Evolutionary conservation across 1,140 invertebrate genomes (phyloP).

Genomic region (Globodera ellingtonae): DNA sequence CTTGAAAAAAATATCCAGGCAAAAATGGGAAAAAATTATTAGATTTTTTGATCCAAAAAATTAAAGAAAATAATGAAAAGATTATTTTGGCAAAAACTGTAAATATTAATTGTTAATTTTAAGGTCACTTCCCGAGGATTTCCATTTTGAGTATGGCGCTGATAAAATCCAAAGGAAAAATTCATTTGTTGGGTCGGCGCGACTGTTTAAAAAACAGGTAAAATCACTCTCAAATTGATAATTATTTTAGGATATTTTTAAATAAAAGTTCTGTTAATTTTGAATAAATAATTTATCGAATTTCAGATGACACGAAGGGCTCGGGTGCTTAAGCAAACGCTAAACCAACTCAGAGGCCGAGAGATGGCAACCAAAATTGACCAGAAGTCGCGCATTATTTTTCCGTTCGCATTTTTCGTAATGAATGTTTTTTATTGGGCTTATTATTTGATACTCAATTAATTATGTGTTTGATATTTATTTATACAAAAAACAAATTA

Average conservation of each 20-base stretch:
- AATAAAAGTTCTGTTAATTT: too few species aligned
- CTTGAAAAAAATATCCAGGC: not conserved
- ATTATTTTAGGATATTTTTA: not conserved
- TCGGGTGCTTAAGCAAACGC: conserved; percentile 2
- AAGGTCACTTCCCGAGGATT: not conserved
- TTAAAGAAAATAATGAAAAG: too few species aligned
- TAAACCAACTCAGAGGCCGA: conserved; percentile 29
- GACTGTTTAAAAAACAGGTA: conserved; percentile 25
- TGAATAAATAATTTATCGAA: not conserved
- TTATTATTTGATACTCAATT: conserved; percentile 32
- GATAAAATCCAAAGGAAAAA: conserved; percentile 20
- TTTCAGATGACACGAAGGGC: conserved; percentile 7
- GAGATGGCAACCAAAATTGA: conserved; percentile 38
- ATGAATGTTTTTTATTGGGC: conserved; percentile 33
- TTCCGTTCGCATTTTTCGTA: conserved; percentile 24
- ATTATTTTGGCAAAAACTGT: too few species aligned
- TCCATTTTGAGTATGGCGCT: conserved; percentile 11
- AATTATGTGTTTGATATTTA: not conserved
- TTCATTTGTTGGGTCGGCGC: conserved; percentile 1
- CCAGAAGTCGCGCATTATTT: conserved; percentile 31
- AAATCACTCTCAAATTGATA: not conserved
- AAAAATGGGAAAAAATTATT: not conserved
- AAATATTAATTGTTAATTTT: not conserved
- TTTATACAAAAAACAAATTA: not conserved
- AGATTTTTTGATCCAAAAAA: too few species aligned